phyloP scores from a whole-genome alignment of 2,888 invertebrate genomes.

The Stenotaenia linearis region DNA sequence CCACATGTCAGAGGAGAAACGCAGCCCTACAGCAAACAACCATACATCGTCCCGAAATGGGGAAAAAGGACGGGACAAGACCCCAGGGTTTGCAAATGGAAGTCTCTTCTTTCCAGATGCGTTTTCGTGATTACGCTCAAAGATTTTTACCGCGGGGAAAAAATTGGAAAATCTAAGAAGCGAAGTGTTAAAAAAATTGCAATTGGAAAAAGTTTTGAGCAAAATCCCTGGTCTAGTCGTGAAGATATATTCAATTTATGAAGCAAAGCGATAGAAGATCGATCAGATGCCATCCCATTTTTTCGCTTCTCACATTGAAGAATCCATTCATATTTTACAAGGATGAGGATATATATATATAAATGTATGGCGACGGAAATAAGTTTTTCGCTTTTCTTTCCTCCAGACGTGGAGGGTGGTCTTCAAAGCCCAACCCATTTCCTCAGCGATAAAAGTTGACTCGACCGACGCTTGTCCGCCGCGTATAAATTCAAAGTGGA shows the following conservation, averaged over 20 bases:
- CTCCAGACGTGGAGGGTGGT: neutral
- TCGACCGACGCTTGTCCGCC: constrained; percentile 26
- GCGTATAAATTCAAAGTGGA: constrained; percentile 17
- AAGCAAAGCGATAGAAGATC: constrained; percentile 17
- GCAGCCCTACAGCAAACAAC: constrained; percentile 19
- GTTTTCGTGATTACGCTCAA: constrained; percentile 12
- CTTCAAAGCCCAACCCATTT: neutral
- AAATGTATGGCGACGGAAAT: constrained; percentile 1
- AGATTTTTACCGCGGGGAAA: neutral
- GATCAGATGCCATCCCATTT: constrained; percentile 11
- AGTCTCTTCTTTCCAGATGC: constrained; percentile 23
- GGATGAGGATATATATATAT: neutral
- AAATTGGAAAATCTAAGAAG: neutral
- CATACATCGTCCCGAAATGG: constrained; percentile 19
- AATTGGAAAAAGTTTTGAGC: constrained; percentile 2
- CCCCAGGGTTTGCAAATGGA: constrained; percentile 26
- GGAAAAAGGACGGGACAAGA: constrained; percentile 17
- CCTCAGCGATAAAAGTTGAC: constrained; percentile 19
- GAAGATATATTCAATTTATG: constrained; percentile 24
- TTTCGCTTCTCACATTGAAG: neutral
- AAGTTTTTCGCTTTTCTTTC: neutral
- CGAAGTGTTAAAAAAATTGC: neutral
- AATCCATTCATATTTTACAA: constrained; percentile 22
- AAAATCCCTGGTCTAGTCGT: constrained; percentile 3
- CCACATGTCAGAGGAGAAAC: constrained; percentile 8